phyloP scores from a whole-genome alignment of 1,140 invertebrate species.

The Coelopa frigida region DNA sequence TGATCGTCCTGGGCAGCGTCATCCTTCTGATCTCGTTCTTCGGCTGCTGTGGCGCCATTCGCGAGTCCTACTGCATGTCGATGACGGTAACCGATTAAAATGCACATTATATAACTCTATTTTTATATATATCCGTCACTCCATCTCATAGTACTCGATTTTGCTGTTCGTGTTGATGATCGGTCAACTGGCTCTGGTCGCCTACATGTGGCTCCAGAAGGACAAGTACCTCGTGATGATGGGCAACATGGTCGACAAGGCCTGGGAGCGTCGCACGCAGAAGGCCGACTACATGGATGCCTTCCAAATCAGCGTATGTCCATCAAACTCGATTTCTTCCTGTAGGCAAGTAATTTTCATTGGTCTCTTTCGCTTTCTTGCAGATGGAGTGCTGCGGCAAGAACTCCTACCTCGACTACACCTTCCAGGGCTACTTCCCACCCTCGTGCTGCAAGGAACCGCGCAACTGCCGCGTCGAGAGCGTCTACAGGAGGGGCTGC shows the following conservation, averaged over 20 bases:
- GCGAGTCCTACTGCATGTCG: slow-evolving; percentile 76
- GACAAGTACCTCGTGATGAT: slow-evolving; percentile 46
- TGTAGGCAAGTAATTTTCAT: neutral
- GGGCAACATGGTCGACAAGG: slow-evolving; percentile 44
- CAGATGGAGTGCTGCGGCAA: slow-evolving; percentile 61
- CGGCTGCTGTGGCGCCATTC: slow-evolving; percentile 77
- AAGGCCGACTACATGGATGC: slow-evolving; percentile 45
- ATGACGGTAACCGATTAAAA: slow-evolving; percentile 60
- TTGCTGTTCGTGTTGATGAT: slow-evolving; percentile 57
- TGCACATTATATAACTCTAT: neutral
- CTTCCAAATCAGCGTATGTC: slow-evolving; percentile 46
- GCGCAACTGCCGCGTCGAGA: slow-evolving; percentile 42
- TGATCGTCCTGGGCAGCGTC: slow-evolving; percentile 65
- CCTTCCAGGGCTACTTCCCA: slow-evolving; percentile 31
- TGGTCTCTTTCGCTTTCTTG: slow-evolving; percentile 6
- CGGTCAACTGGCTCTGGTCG: slow-evolving; percentile 55
- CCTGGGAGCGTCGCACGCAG: slow-evolving; percentile 21
- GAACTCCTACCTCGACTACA: slow-evolving; percentile 45
- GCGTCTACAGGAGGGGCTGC: slow-evolving; percentile 48
- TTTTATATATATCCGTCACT: neutral
- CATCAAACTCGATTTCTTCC: neutral
- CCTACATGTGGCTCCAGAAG: slow-evolving; percentile 52
- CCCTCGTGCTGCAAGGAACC: slow-evolving; percentile 45
- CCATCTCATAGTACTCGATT: slow-evolving; percentile 52
- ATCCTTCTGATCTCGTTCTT: slow-evolving; percentile 75